Evolutionary conservation across 2,797 vertebrate genomes (phyloP), one percentile per base, ranked within the genome.

Genomic region (Bradypodion pumilum): DNA sequence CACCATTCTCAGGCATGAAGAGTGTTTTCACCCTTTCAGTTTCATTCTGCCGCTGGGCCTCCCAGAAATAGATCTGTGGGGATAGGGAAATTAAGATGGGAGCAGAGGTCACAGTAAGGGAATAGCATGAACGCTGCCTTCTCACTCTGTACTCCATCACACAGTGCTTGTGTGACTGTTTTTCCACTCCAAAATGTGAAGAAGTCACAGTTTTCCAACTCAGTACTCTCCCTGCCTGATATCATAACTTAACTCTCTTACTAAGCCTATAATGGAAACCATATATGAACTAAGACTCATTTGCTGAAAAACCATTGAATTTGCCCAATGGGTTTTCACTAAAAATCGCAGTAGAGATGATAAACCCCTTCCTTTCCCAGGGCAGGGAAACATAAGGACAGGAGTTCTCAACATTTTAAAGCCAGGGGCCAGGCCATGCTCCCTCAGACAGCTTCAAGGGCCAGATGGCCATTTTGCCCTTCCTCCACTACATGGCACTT

Each of bases 51-150:
- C 95, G 96, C 84, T 97, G 95, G 62, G 96, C 97, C 92, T 99
- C 98, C 98, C 98, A 99, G 88, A 97, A 99, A 91, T 97, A 98
- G 87, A 99, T 97, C 98, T 99, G 90, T 42, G 4, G 60, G 73
- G 74, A n/a, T 1, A 0, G 16, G 42, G 27, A 59, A 27, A 19
- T 0, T 0, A 29, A 9, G 23, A 9, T 56, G 21, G 60, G 72
- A 49, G 68, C n/a, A 81, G n/a, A 72, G 37, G 60, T n/a, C 4
- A 46, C 10, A 25, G 75, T 62, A 27, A 74, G 40, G 46, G 37
- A 76, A 59, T 49, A 0, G 16, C 12, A 62, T 27, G 60, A 13
- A 27, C 15, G 37, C 23, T 7, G 9, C 2, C 44, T 56, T 65
- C 13, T 59, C 23, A 27, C 60, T 69, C 56, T 60, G 29, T 65